Percentiles rank a stretch among this genome's conserved stretches.
Evolutionary conservation across 2,888 invertebrate species (phyloP).

Genomic region (Crematogaster levior): DNA sequence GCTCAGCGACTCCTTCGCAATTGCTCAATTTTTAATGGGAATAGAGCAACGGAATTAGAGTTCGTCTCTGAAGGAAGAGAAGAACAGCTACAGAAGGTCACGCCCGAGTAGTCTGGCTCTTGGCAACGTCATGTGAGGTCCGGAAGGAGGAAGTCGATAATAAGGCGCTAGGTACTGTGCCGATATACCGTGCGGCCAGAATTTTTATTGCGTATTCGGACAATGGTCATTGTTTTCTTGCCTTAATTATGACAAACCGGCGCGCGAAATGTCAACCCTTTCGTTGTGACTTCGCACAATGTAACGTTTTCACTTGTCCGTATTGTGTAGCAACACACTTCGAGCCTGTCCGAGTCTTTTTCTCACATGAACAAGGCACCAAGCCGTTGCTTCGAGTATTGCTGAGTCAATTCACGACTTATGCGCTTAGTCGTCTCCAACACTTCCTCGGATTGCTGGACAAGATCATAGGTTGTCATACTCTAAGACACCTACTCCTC

Average conservation of each 20-base stretch:
- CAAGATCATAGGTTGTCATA: slow-evolving; percentile 55
- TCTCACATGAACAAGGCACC: slow-evolving; percentile 1
- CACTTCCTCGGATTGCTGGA: slow-evolving; percentile 3
- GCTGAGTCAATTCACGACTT: slow-evolving; percentile 23
- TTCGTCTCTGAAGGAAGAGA: not conserved
- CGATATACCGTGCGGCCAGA: slow-evolving; percentile 19
- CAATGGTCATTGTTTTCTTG: slow-evolving; percentile 71
- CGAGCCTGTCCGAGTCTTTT: slow-evolving; percentile 13
- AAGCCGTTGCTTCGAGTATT: slow-evolving; percentile 22
- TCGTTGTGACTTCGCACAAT: slow-evolving; percentile 16
- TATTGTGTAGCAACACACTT: not conserved
- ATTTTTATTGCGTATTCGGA: slow-evolving; percentile 69
- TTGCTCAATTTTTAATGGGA: not conserved
- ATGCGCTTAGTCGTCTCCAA: slow-evolving; percentile 12
- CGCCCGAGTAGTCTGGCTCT: slow-evolving; percentile 56
- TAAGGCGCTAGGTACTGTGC: slow-evolving; percentile 64
- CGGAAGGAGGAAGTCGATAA: slow-evolving; percentile 63
- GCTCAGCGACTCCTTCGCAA: not conserved
- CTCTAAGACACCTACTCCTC: not conserved
- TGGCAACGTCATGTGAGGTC: slow-evolving; percentile 68
- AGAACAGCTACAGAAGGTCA: slow-evolving; percentile 16
- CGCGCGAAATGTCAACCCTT: slow-evolving; percentile 37
- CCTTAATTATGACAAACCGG: slow-evolving; percentile 64
- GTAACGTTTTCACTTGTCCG: slow-evolving; percentile 9
- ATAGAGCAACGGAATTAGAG: not conserved